Evolutionary conservation across 2,113 vertebrate genomes (phyloP).

Genomic region (Alces alces): DNA sequence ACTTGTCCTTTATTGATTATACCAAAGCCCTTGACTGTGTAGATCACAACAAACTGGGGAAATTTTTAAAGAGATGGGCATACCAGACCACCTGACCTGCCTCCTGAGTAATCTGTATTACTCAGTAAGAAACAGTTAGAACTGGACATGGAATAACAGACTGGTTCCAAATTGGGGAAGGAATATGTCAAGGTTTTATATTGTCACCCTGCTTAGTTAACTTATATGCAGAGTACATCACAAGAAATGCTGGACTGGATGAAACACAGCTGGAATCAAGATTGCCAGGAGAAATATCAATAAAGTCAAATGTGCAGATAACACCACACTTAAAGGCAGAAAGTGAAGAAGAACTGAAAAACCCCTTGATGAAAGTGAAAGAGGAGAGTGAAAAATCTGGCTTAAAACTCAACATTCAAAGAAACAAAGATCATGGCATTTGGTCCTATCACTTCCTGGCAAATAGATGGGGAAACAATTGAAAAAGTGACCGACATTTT

Average conservation of each 20-base stretch:
- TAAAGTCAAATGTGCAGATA: neutral
- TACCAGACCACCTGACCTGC: neutral
- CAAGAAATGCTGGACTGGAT: neutral
- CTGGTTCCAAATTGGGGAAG: neutral
- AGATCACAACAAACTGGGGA: neutral
- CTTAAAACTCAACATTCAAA: neutral
- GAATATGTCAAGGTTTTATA: neutral
- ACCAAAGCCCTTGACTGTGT: neutral
- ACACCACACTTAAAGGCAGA: neutral
- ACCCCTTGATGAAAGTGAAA: neutral
- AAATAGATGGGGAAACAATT: neutral
- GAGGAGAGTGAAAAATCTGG: neutral
- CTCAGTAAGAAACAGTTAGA: neutral
- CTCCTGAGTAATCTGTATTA: neutral
- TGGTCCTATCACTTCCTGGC: neutral
- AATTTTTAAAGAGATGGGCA: neutral
- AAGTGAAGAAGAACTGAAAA: neutral
- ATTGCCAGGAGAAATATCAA: neutral
- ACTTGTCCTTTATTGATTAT: neutral
- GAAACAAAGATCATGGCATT: neutral
- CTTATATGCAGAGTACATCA: neutral
- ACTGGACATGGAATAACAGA: neutral
- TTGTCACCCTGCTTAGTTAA: neutral
- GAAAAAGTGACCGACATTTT: neutral
- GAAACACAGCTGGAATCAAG: neutral